Conservation (phyloP, 1,140 invertebrate species). For the Bicyclus anynana region DNA sequence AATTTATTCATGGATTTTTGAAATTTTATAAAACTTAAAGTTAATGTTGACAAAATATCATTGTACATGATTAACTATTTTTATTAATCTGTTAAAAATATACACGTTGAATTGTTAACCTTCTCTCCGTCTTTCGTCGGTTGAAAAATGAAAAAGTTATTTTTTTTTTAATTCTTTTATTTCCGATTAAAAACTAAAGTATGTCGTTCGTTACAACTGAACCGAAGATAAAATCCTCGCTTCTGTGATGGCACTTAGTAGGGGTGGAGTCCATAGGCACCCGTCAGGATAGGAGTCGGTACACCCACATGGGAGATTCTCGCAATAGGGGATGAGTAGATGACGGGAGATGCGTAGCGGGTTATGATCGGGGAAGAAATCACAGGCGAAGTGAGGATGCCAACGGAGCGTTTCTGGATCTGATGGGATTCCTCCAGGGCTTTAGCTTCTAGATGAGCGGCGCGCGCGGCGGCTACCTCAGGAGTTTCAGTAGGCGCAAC, state of each 20-base stretch:
- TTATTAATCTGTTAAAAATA: too few species aligned
- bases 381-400: background rate
- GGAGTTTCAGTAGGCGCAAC: constrained; percentile 56
- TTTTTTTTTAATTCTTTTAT: constrained; percentile 7
- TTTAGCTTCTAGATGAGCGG: constrained; percentile 62
- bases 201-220: constrained; percentile 41
- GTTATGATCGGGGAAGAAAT: constrained; percentile 15
- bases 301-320: constrained; percentile 39
- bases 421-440: constrained; percentile 50
- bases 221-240: constrained; percentile 37
- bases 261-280: constrained; percentile 43
- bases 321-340: constrained; percentile 30
- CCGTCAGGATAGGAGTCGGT: constrained; percentile 42
- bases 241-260: constrained; percentile 48
- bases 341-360: constrained; percentile 16
- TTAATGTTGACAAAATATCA: too few species aligned
- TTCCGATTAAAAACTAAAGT: constrained; percentile 31
- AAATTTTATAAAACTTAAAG: too few species aligned
- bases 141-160: background rate
- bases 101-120: too few species aligned
- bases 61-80: too few species aligned
- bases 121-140: too few species aligned
- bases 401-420: constrained; percentile 54
- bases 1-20: too few species aligned
- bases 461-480: constrained; percentile 72